Percentiles rank a stretch among this genome's conserved stretches.
Conservation (phyloP, 2,888 invertebrate genomes). For the Protodeltote pygarga region DNA sequence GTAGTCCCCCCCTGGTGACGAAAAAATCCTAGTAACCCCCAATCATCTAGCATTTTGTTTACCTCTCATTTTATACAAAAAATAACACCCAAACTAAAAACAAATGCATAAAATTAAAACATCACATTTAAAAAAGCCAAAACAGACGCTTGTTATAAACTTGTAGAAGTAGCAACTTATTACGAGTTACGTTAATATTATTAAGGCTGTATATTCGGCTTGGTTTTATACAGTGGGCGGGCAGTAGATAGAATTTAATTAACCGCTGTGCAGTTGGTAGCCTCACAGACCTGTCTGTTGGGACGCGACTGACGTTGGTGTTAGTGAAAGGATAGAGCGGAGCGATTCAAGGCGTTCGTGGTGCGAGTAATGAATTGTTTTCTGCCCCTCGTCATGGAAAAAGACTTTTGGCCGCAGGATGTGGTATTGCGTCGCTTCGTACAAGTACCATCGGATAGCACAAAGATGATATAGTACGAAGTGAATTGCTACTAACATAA, state of each 20-base stretch:
- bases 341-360: no score
- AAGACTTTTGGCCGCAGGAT: no score
- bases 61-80: no score
- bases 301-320: constrained; percentile 52
- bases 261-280: constrained; percentile 72
- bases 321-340: constrained; percentile 31
- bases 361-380: no score
- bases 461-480: no score
- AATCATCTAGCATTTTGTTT: no score
- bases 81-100: neutral
- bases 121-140: constrained; percentile 23
- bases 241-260: constrained; percentile 78
- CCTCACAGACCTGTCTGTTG: constrained; percentile 65
- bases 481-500: no score
- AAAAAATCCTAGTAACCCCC: no score
- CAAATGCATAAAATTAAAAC: constrained; percentile 20
- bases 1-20: no score
- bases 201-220: constrained; percentile 65
- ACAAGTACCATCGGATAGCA: no score
- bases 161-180: constrained; percentile 44
- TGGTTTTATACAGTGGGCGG: constrained; percentile 69
- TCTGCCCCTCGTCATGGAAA: no score
- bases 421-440: no score
- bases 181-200: constrained; percentile 62
- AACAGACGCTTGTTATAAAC: constrained; percentile 23